Base-by-base conservation (phyloP, 2,888 invertebrate species). In the Subacronicta megacephala region DNA sequence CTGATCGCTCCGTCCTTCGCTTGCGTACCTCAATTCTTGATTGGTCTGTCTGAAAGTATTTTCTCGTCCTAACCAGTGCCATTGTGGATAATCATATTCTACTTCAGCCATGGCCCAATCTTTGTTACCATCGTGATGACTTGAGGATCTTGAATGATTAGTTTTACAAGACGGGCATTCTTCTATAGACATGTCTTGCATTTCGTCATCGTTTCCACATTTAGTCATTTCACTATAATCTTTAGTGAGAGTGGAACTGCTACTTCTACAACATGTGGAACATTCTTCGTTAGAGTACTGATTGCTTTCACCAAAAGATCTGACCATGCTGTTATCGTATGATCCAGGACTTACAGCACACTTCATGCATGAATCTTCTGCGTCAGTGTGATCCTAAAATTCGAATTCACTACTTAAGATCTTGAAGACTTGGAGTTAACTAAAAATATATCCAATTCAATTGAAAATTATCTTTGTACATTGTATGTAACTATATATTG, bases 311-410 rank as follows among this genome's bases (percentile, higher is more conserved):
- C 83, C 91, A 36, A 86, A 93, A 2, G 93, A 94, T 60, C 92
- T 83, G 1, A 90, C 84, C 93, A 94, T 93, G 62, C 93, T 95
- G 63, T 95, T 95, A 62, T 95, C 95, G 62, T 94, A 95, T 0
- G 95, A 95, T 15, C 93, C 94, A 18, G 95, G 95, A 72, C 95
- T 95, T 2, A 94, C 90, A 23, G 95, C 93, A 64, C 94, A 94
- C 81, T 95, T 95, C 66, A 94, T 87, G 68, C 95, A 95, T 0
- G 94, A 95, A 65, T 95, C 95, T 81, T 95, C 95, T 7, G 92
- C 92, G 51, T 95, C 94, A 29, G 92, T 91, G 31, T 93, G 93
- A 71, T 90, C 91, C 93, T 94, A 83, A 41, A 86, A 86, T 70
- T 62, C 60, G 49, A 64, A 18, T 52, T 47, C 7, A 47, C 65